A percentile compares a stretch with the other conserved stretches of the same genome.
phyloP scores from a whole-genome alignment of 2,113 vertebrate species.

The Gasterosteus aculeatus region DNA sequence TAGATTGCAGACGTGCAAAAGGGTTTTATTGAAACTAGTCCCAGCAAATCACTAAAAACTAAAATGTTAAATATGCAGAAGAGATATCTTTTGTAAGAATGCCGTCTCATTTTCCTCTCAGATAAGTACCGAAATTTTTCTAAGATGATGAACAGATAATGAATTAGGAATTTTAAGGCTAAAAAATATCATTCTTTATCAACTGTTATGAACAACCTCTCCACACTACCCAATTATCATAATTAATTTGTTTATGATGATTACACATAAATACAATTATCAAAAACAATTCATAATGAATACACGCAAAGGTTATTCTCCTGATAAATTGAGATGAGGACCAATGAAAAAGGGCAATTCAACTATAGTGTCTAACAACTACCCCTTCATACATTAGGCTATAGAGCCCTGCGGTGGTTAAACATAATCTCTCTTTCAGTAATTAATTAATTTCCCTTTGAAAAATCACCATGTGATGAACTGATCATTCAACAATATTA shows the following conservation, averaged over 20 bases:
- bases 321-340: not conserved
- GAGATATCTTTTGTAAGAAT: not conserved
- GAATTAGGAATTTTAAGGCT: not conserved
- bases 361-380: not conserved
- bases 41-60: not conserved
- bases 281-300: not conserved
- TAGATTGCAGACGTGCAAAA: conserved; percentile 3
- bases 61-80: not conserved
- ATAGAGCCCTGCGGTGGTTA: not conserved
- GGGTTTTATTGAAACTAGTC: conserved; percentile 1
- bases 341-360: not conserved
- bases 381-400: not conserved
- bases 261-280: not conserved
- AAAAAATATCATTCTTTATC: conserved; percentile 1
- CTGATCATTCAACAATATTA: not conserved
- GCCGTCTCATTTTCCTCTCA: not conserved
- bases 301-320: not conserved
- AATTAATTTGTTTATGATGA: not conserved
- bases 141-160: not conserved
- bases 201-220: not conserved
- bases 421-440: not conserved
- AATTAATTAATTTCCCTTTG: not conserved
- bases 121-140: not conserved
- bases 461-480: not conserved
- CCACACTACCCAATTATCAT: not conserved